phyloP scores from a whole-genome alignment of 2,113 vertebrate genomes.

The Catharus bicknelli region DNA sequence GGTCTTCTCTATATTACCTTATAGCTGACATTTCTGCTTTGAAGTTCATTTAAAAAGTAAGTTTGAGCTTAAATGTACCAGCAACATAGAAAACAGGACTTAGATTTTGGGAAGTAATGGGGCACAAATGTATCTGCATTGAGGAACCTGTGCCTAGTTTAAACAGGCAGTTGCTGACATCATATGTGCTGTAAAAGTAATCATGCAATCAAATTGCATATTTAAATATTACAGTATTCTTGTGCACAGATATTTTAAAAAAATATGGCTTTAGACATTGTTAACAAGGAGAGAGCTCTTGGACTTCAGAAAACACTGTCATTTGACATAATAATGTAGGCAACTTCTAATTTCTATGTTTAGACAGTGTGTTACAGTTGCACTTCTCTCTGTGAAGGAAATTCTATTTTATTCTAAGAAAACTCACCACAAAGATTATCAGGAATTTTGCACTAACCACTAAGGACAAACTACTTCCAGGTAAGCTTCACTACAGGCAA shows the following conservation, averaged over 20 bases:
- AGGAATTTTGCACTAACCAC: neutral
- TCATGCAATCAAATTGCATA: neutral
- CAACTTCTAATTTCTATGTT: neutral
- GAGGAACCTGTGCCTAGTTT: neutral
- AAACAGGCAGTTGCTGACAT: neutral
- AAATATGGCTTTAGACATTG: neutral
- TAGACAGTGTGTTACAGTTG: neutral
- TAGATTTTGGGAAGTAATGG: neutral
- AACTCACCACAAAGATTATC: neutral
- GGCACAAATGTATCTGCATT: neutral
- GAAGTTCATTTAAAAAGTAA: neutral
- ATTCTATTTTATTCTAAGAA: neutral
- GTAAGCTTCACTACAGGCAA: neutral
- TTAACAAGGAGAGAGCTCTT: neutral
- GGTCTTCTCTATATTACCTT: neutral
- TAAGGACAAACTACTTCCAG: neutral
- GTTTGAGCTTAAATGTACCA: neutral
- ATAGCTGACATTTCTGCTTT: conserved; percentile 34
- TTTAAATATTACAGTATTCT: neutral
- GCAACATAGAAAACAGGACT: neutral
- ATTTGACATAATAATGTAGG: neutral
- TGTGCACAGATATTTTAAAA: neutral
- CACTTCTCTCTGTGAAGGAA: neutral
- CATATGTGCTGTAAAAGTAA: neutral
- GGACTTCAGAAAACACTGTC: neutral